phyloP scores from a whole-genome alignment of 2,113 vertebrate species.

The Cyprinodon variegatus region DNA sequence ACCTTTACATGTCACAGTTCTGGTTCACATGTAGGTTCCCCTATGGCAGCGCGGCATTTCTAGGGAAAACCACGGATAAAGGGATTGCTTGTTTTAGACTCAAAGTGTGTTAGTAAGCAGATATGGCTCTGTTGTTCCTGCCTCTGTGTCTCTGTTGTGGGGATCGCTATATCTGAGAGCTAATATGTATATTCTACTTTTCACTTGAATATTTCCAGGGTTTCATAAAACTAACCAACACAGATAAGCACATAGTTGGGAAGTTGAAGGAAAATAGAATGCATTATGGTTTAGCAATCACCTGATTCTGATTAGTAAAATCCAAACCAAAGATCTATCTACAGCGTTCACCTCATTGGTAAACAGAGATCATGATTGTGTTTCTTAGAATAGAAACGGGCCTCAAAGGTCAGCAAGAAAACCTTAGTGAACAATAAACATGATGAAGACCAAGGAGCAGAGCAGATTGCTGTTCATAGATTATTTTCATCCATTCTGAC shows the following conservation, averaged over 20 bases:
- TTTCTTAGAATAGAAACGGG: too few species aligned
- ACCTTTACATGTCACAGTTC: neutral
- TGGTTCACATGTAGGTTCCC: neutral
- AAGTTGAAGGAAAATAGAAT: neutral
- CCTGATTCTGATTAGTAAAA: too few species aligned
- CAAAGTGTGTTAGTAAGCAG: conserved; percentile 22
- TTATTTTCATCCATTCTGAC: too few species aligned
- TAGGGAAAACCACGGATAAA: conserved; percentile 22
- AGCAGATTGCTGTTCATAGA: too few species aligned
- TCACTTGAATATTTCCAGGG: neutral
- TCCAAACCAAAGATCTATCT: too few species aligned
- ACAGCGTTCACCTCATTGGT: too few species aligned
- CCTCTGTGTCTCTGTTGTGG: neutral
- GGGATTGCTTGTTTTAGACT: conserved; percentile 24
- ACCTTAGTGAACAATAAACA: too few species aligned
- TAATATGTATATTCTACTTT: neutral
- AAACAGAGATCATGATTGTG: too few species aligned
- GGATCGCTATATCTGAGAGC: neutral
- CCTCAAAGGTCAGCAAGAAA: too few species aligned
- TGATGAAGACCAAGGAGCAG: too few species aligned
- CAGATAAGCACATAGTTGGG: neutral
- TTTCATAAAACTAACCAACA: neutral
- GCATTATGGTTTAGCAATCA: too few species aligned
- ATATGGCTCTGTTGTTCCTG: conserved; percentile 30
- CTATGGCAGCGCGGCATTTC: conserved; percentile 5